Evolutionary conservation across 2,113 vertebrate genomes (phyloP).

Genomic region (Pavo muticus): DNA sequence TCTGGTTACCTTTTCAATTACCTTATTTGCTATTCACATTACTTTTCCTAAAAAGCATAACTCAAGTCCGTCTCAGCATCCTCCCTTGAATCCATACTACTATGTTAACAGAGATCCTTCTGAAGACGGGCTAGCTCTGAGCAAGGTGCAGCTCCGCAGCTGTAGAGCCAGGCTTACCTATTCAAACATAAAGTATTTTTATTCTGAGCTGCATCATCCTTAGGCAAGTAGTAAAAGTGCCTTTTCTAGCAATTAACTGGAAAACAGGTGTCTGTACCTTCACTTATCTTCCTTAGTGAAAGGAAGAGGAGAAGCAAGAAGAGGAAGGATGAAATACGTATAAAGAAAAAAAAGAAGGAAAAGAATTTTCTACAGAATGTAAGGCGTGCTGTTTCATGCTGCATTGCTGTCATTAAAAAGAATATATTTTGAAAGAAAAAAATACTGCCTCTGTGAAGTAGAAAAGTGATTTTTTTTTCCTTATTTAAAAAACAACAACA

Average conservation of each 20-base stretch:
- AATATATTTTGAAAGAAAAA: neutral
- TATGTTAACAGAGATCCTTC: neutral
- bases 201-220: neutral
- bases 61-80: neutral
- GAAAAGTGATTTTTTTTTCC: neutral
- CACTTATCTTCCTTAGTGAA: slow-evolving; percentile 3
- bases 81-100: neutral
- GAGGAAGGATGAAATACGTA: neutral
- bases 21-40: neutral
- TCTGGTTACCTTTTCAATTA: slow-evolving; percentile 20
- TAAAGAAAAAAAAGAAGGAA: neutral
- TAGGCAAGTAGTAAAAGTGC: slow-evolving; percentile 9
- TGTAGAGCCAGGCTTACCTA: neutral
- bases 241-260: slow-evolving; percentile 42
- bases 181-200: neutral
- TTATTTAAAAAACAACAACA: too few relatives aligned
- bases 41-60: neutral
- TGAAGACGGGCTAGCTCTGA: neutral
- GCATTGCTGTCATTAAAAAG: neutral
- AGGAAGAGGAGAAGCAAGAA: neutral
- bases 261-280: slow-evolving; percentile 28
- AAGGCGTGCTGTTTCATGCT: neutral
- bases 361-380: neutral
- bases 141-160: neutral
- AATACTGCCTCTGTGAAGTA: neutral